Percentiles rank a stretch among this genome's conserved stretches.
Conservation (phyloP, 2,113 vertebrate genomes). For the Ptyas mucosa region DNA sequence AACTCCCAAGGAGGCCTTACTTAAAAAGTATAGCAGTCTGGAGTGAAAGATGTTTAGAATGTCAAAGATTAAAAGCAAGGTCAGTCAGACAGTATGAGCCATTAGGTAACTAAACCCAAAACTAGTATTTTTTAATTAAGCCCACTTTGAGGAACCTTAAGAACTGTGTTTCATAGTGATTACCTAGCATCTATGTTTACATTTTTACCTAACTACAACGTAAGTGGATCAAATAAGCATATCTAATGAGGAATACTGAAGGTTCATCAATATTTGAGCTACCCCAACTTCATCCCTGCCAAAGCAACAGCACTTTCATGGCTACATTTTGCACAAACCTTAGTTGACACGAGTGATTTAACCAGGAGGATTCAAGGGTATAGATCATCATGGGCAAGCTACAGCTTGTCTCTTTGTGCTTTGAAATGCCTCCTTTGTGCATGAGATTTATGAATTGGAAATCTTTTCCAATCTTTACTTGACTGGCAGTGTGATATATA, state of each 20-base stretch:
- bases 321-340: background rate
- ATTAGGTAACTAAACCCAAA: background rate
- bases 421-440: background rate
- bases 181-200: background rate
- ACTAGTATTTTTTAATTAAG: background rate
- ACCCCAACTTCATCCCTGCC: background rate
- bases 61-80: background rate
- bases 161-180: background rate
- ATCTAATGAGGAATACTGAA: background rate
- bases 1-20: background rate
- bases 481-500: background rate
- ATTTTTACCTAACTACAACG: background rate
- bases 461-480: background rate
- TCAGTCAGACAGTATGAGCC: background rate
- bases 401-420: background rate
- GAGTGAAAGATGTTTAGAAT: background rate
- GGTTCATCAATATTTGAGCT: background rate
- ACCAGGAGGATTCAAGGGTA: background rate
- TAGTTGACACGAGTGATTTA: background rate
- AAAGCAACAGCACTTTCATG: background rate
- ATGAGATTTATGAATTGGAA: background rate
- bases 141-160: background rate
- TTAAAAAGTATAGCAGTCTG: background rate
- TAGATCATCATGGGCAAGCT: background rate
- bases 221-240: background rate